A percentile compares a stretch with the other conserved stretches of the same genome.
phyloP scores from a whole-genome alignment of 2,888 invertebrate genomes.

The Rotaria socialis region DNA sequence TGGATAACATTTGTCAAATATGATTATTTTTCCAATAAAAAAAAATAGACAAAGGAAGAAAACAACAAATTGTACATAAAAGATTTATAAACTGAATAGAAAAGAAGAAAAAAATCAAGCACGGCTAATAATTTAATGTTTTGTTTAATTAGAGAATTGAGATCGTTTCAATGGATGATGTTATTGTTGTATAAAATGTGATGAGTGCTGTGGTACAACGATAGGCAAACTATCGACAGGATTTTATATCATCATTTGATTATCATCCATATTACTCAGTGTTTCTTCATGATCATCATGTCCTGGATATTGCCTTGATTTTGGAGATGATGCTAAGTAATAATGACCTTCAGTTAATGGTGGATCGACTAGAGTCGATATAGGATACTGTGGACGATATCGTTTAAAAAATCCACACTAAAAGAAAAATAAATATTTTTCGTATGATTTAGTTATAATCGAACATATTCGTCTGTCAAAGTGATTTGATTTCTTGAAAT shows the following conservation, averaged over 20 bases:
- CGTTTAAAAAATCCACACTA: slow-evolving; percentile 37
- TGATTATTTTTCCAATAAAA: background rate
- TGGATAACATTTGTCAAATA: background rate
- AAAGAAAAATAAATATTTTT: background rate
- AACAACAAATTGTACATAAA: background rate
- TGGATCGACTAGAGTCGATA: background rate
- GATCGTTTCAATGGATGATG: background rate
- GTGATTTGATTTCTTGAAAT: too few relatives aligned
- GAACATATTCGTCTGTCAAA: too few relatives aligned
- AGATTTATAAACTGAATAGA: background rate
- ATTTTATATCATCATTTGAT: slow-evolving; percentile 9
- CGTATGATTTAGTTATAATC: too few relatives aligned
- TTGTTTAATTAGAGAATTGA: background rate
- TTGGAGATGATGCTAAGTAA: background rate
- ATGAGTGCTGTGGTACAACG: background rate
- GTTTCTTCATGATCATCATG: background rate
- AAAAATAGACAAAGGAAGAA: background rate
- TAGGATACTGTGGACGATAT: background rate
- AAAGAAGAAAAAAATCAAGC: background rate
- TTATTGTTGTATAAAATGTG: background rate
- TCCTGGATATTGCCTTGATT: background rate
- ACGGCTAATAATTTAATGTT: background rate
- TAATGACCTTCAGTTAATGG: background rate
- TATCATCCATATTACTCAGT: background rate
- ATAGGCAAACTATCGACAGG: background rate